These are phyloP conservation scores for Grus americana DNA, from an alignment of 2,113 vertebrate species.

Conservation along the genomic window DNA sequence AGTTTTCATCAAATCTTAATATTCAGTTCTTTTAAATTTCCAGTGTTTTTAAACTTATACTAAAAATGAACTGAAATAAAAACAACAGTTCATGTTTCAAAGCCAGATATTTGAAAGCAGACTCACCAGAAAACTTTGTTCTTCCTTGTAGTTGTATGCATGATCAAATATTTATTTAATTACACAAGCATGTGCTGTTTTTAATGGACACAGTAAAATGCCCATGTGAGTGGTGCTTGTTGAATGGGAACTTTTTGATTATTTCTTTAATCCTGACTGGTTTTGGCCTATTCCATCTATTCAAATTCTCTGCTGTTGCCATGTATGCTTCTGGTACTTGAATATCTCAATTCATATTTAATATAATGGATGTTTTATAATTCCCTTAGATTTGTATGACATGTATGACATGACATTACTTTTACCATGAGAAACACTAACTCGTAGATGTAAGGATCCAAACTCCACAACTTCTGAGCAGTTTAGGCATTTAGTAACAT, in stretches of 20 bases:
- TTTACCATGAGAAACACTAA: neutral
- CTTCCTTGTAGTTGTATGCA: neutral
- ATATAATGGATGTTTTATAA: neutral
- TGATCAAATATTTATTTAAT: neutral
- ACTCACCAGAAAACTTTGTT: neutral
- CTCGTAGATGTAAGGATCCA: neutral
- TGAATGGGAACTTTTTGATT: neutral
- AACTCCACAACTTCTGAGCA: neutral
- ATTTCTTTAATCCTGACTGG: neutral
- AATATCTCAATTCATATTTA: neutral
- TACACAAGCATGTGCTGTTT: neutral
- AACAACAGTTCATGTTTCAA: neutral
- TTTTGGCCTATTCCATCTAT: neutral
- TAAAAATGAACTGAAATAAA: conserved; percentile 6
- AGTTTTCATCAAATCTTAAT: neutral
- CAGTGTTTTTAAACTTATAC: neutral
- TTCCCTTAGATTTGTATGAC: neutral
- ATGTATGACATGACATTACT: neutral
- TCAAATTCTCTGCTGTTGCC: neutral
- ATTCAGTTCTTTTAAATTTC: neutral
- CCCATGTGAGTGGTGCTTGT: neutral
- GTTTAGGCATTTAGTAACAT: neutral
- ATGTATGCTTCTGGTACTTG: neutral
- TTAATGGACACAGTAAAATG: neutral
- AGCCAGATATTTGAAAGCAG: neutral